A percentile compares a stretch with the other conserved stretches of the same genome.
Evolutionary conservation across 2,888 invertebrate species (phyloP).

Genomic region (Pogonocherus hispidulus): DNA sequence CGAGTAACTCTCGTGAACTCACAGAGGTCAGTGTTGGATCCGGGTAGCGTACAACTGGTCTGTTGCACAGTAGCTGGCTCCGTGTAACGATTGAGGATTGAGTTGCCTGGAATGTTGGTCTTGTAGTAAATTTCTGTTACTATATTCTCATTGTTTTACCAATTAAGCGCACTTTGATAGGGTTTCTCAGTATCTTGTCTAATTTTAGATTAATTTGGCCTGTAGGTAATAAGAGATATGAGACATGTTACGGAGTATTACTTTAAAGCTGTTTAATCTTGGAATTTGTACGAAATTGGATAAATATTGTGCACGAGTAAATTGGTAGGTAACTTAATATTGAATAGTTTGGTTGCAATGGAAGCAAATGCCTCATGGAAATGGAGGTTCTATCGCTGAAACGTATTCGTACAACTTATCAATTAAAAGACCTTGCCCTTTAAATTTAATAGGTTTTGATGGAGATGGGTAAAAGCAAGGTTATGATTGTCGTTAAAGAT

Average conservation of each 20-base stretch:
- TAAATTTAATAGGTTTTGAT: no score
- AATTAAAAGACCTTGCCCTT: no score
- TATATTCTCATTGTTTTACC: slow-evolving; percentile 46
- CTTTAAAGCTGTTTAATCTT: not conserved
- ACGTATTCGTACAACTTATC: no score
- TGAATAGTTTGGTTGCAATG: no score
- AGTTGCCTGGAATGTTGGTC: slow-evolving; percentile 57
- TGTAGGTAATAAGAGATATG: not conserved
- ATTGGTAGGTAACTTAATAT: no score
- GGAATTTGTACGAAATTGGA: no score
- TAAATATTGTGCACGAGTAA: no score
- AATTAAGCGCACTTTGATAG: slow-evolving; percentile 17
- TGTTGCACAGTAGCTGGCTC: slow-evolving; percentile 56
- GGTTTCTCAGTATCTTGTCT: slow-evolving; percentile 17
- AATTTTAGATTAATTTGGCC: slow-evolving; percentile 15
- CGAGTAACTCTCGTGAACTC: slow-evolving; percentile 30
- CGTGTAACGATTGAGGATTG: slow-evolving; percentile 59
- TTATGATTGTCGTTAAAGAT: no score
- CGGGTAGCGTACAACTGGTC: slow-evolving; percentile 41
- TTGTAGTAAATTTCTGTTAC: slow-evolving; percentile 57
- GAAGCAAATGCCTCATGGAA: not conserved
- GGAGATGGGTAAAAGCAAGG: no score
- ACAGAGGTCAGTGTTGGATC: slow-evolving; percentile 44
- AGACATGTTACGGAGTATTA: not conserved
- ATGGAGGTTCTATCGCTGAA: no score